Base-by-base conservation (phyloP, 1,140 invertebrate genomes). In the Hyphantria cunea region DNA sequence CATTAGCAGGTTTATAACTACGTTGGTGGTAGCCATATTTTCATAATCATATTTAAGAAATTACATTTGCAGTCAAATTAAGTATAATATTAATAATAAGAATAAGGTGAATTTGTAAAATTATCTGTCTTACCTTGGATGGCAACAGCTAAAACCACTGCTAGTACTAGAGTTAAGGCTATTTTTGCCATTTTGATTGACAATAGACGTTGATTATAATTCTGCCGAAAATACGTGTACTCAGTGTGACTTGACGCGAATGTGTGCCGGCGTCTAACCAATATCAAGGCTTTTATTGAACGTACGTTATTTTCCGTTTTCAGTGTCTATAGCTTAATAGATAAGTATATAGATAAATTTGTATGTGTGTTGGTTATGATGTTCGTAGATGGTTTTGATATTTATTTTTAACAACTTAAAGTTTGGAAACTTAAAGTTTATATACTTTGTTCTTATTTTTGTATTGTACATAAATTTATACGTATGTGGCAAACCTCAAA, bases 131-230 rank as follows among this genome's bases (percentile, higher is more conserved):
- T 47, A 56, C 53, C 53, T 56, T 56, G 53, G 31, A 56, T 25
- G 6, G 39, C 7, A 41, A 56, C 44, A 15, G 44, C 12, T 45
- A 47, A 25, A 56, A 13, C 31, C 53, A 56, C 17, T 25, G 5
- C 42, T 56, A 56, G 6, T 7, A 47, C 13, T 34, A 56, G 34
- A 5, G 10, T 15, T n/a, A 41, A 15, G 0, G 32, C 9, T 41
- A 56, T 45, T 56, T 47, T 56, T 12, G 53, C 42, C 53, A 56
- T 56, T 56, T 56, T 31, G n/a, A 37, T 37, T 8, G 8, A 37
- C 8, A 37, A 14, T n/a, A 5, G 14, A 55, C 44, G 25, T 8
- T 12, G 14, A 54, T 31, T 17, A 45, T 10, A 33, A 11, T 13
- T 53, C 41, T 55, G 15, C 44, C 25, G 25, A 32, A 6, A 47